Conservation (phyloP, 2,888 invertebrate genomes). For the Eristalinus aeneus region DNA sequence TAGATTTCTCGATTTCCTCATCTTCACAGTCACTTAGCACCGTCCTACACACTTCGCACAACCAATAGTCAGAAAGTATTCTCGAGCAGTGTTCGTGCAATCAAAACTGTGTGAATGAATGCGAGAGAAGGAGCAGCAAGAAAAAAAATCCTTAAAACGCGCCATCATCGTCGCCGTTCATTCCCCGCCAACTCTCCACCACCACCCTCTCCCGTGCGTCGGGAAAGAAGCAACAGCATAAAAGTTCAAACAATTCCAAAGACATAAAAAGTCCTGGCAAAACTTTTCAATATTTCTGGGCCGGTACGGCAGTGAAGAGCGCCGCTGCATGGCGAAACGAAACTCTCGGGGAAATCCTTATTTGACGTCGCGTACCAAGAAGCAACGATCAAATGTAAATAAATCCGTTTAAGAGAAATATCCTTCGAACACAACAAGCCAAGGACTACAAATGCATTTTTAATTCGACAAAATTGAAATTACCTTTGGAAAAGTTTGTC, state of each 20-base stretch:
- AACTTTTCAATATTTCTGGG: conserved; percentile 55
- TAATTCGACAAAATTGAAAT: conserved; percentile 70
- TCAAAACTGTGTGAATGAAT: conserved; percentile 54
- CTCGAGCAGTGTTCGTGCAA: conserved; percentile 60
- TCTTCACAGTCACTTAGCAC: conserved; percentile 61
- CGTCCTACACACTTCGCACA: conserved; percentile 33
- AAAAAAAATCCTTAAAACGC: conserved; percentile 20
- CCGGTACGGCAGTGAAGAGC: not conserved
- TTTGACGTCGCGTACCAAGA: conserved; percentile 26
- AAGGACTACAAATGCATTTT: conserved; percentile 68
- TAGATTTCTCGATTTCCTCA: conserved; percentile 49
- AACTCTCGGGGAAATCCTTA: conserved; percentile 19
- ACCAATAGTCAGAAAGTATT: conserved; percentile 65
- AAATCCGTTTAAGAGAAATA: conserved; percentile 68
- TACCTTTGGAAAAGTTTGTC: conserved; percentile 66
- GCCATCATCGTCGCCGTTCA: conserved; percentile 7
- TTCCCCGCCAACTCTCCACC: not conserved
- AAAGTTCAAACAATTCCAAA: conserved; percentile 66
- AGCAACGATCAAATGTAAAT: conserved; percentile 66
- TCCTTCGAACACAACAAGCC: conserved; percentile 67
- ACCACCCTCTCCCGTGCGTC: not conserved
- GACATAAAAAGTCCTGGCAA: conserved; percentile 44
- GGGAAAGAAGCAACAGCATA: conserved; percentile 61
- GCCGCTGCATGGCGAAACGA: not conserved
- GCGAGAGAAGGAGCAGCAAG: conserved; percentile 2